phyloP scores from a whole-genome alignment of 2,113 vertebrate genomes.

The Dicentrarchus labrax region DNA sequence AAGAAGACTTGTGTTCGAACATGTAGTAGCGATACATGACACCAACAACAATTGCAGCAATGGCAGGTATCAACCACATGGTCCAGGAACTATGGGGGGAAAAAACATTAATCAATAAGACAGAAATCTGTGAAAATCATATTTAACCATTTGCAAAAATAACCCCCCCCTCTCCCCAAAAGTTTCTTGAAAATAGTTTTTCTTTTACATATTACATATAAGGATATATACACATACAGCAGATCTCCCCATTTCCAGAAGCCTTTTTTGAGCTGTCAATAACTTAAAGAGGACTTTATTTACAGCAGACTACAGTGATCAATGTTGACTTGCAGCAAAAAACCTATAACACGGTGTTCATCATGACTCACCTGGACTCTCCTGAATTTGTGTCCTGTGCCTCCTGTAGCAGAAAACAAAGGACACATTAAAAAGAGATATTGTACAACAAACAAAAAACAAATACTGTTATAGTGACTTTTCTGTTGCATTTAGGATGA shows the following conservation, averaged over 20 bases:
- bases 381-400: conserved; percentile 71
- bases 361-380: conserved; percentile 82
- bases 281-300: background rate
- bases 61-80: conserved; percentile 90
- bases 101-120: background rate
- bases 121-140: background rate
- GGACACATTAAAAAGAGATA: background rate
- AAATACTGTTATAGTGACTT: background rate
- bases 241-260: background rate
- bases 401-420: conserved; percentile 68
- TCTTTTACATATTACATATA: background rate
- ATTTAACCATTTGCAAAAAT: background rate
- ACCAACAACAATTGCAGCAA: conserved; percentile 86
- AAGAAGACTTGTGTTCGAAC: conserved; percentile 87
- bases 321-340: background rate
- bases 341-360: background rate
- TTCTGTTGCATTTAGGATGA: background rate
- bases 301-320: background rate
- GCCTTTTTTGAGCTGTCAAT: background rate
- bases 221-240: background rate
- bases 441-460: background rate
- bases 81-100: conserved; percentile 86
- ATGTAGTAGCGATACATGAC: conserved; percentile 92
- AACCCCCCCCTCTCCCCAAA: too few species aligned
- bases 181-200: too few species aligned